Base-by-base conservation (phyloP, 2,888 invertebrate genomes). In the Orthosia incerta region DNA sequence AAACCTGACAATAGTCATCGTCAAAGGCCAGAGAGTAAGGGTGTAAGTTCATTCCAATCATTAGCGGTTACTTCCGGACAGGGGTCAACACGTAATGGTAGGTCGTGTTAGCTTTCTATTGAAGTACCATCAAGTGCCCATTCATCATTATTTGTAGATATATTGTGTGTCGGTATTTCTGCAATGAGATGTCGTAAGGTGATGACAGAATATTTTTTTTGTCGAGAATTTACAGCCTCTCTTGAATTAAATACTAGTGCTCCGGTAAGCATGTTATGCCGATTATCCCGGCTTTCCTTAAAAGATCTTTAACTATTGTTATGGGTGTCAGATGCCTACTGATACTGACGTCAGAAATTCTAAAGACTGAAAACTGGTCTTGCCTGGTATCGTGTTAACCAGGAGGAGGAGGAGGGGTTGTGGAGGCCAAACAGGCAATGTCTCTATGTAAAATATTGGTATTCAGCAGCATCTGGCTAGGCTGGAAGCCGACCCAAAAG, bases 1-100 rank as follows among this genome's bases (percentile, higher is more conserved):
- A 50, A 67, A 70, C 1, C 20, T 50, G 20, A 72, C 39, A 45
- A 72, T 60, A 20, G 39, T 26, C 16, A 51, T 15, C 51, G 20
- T 23, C 79, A n/a, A 71, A 75, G 60, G 75, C 46, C 53, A 50
- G 3, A 39, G 11, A 20, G 62, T 67, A 71, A 74, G 85, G 68
- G 79, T 50, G 48, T 72, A 74, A 59, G 57, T 31, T 76, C 57
- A 46, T 59, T 2, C 4, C 55, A 71, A 72, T 74, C 39, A 71
- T 73, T 31, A 64, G 57, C 67, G 26, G 59, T 46, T 59, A 77
- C 76, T 86, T 86, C 82, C 86, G 79, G 57, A 7, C 67, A 73
- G 55, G 53, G 63, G 85, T 74, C 55, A 4, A 16, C 0, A 59
- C 51, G 59, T 70, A 80, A 76, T 81, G 56, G 46, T 23, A 31